Conservation (phyloP, 2,113 vertebrate genomes). For the Terrapene triunguis region DNA sequence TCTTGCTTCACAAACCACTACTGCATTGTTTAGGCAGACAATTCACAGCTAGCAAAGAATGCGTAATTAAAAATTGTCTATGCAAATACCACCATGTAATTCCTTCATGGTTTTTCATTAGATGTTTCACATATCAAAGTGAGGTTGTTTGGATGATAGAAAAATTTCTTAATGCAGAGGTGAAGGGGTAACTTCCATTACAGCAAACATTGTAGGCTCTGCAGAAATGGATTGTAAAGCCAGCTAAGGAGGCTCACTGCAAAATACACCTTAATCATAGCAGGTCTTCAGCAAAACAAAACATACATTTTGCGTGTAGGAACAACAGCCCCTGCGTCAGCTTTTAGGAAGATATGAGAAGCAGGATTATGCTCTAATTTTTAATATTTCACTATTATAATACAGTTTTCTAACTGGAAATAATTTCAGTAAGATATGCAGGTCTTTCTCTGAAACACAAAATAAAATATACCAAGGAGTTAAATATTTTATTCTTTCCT, state of each 20-base stretch:
- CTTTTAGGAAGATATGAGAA: background rate
- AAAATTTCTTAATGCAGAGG: rapidly evolving
- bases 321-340: background rate
- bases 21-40: slow-evolving; percentile 26
- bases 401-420: background rate
- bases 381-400: background rate
- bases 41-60: slow-evolving; percentile 29
- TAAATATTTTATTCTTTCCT: background rate
- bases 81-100: background rate
- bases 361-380: background rate
- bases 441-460: background rate
- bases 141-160: background rate
- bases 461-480: background rate
- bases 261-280: rapidly evolving
- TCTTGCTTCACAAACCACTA: slow-evolving; percentile 32
- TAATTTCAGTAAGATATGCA: background rate
- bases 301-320: rapidly evolving
- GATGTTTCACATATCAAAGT: slow-evolving; percentile 21
- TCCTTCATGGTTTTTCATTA: background rate
- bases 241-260: background rate
- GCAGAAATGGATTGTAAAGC: background rate
- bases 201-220: rapidly evolving
- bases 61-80: background rate
- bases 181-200: background rate
- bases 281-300: background rate